These are phyloP conservation scores for Pygathrix nemaeus DNA, from an alignment of 2,113 vertebrate genomes.

Conservation along the genomic window DNA sequence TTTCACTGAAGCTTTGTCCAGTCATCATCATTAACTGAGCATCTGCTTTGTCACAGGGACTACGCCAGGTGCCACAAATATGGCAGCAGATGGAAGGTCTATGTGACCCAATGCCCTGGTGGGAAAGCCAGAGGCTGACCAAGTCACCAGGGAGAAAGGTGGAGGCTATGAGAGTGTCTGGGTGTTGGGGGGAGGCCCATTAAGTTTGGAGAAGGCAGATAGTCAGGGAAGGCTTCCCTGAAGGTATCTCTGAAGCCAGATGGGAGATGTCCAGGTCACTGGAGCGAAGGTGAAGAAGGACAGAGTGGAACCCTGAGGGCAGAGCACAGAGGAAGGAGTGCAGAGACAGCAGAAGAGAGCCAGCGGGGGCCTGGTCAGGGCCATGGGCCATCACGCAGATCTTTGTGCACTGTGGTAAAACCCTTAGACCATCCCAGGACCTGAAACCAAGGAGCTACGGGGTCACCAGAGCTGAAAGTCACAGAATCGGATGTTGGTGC, in stretches of 20 bases:
- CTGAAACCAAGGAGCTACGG: neutral
- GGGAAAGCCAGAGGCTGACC: neutral
- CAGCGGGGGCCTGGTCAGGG: accelerated
- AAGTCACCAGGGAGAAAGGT: neutral
- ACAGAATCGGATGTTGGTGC: neutral
- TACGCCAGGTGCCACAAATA: no score
- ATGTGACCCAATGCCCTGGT: accelerated
- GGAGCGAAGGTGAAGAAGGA: neutral
- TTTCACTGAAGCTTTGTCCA: neutral
- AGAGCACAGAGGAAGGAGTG: accelerated
- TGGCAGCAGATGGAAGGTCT: accelerated
- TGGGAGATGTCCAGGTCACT: neutral
- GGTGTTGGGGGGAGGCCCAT: neutral
- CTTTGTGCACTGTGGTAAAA: neutral
- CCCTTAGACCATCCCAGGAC: neutral
- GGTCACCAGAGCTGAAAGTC: neutral
- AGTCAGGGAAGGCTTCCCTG: neutral
- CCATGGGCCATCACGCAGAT: accelerated
- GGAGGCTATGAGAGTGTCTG: no score
- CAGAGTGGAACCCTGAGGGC: accelerated
- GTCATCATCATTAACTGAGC: no score
- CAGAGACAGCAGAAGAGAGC: neutral
- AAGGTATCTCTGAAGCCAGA: neutral
- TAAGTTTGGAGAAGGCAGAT: neutral
- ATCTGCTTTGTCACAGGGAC: neutral